Conservation (phyloP, 2,797 vertebrate species). For the Peromyscus nudipes region DNA sequence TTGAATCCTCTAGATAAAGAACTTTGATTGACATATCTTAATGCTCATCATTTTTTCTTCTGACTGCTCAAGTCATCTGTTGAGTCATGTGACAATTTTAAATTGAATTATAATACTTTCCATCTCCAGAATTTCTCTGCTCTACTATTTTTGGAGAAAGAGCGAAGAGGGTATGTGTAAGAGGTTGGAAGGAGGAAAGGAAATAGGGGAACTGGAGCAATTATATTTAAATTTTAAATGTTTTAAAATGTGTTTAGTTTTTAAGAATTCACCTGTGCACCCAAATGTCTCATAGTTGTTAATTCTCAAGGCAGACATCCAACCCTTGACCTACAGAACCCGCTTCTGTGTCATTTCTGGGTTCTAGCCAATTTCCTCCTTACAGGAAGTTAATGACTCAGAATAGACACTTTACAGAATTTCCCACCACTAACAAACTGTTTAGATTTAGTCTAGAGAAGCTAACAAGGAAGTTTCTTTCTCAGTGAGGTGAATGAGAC, state of each 20-base stretch:
- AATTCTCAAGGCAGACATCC: conserved; percentile 86
- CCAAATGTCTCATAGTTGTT: conserved; percentile 82
- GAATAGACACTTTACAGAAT: conserved; percentile 76
- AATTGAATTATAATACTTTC: conserved; percentile 16
- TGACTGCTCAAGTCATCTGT: neutral
- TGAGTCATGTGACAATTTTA: neutral
- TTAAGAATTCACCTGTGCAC: neutral
- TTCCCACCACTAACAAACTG: conserved; percentile 77
- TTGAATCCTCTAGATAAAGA: neutral
- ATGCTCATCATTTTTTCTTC: conserved; percentile 1
- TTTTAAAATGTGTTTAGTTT: too few relatives aligned
- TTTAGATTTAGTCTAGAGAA: conserved; percentile 74
- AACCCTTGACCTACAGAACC: conserved; percentile 71
- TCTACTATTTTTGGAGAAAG: neutral
- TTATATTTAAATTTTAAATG: neutral
- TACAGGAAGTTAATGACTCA: conserved; percentile 82
- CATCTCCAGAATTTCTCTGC: neutral
- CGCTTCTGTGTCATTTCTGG: conserved; percentile 71
- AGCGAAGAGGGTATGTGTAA: neutral
- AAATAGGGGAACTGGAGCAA: too few relatives aligned
- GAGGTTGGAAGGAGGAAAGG: too few relatives aligned
- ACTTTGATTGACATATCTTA: neutral
- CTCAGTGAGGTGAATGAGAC: conserved; percentile 76
- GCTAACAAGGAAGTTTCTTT: conserved; percentile 83
- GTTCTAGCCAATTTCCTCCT: conserved; percentile 73